Base-by-base conservation (phyloP, 2,888 invertebrate genomes). In the Eupithecia subfuscata region DNA sequence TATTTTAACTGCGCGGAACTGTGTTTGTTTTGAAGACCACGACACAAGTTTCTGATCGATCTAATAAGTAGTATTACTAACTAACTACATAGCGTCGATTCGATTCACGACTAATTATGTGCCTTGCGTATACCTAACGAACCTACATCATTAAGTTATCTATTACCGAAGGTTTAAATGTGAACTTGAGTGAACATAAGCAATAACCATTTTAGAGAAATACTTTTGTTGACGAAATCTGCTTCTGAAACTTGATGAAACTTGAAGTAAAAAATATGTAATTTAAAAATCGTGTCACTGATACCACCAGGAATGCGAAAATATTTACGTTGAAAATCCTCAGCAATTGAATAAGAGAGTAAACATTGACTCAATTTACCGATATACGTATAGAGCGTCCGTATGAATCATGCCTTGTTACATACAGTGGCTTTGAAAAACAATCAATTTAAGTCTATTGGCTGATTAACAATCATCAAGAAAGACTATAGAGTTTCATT, bases 361-460 rank as follows among this genome's bases (percentile, higher is more conserved):
- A 86, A 88, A 89, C 86, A 86, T 85, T 87, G 85, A 87, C 84
- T 87, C 83, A 84, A 83, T 84, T 82, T 71, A 83, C 79, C 71
- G 77, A 86, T 82, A 84, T 82, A 80, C 78, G 82, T 79, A 82
- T 79, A 82, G n/a, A n/a, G 80, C 80, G 79, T 78, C 74, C 71
- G 83, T 82, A 83, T 86, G 85, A 89, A 88, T 88, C 87, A 89
- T 82, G 82, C 73, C 73, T 81, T 77, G 80, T 81, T 37, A 67
- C 65, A 67, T 81, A 81, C 79, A 70, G 78, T 74, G 80, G 82
- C 83, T 84, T 84, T 80, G 83, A 80, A 80, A 85, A 75, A 71
- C 81, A 82, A 87, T 87, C 89, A 91, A 92, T 91, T 91, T 89
- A 87, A 87, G 85, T 84, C 87, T 87, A 90, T 91, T 90, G 87